Evolutionary conservation across 1,140 invertebrate genomes (phyloP), one percentile per base, ranked within the genome.

Genomic region (Melitaea cinxia): DNA sequence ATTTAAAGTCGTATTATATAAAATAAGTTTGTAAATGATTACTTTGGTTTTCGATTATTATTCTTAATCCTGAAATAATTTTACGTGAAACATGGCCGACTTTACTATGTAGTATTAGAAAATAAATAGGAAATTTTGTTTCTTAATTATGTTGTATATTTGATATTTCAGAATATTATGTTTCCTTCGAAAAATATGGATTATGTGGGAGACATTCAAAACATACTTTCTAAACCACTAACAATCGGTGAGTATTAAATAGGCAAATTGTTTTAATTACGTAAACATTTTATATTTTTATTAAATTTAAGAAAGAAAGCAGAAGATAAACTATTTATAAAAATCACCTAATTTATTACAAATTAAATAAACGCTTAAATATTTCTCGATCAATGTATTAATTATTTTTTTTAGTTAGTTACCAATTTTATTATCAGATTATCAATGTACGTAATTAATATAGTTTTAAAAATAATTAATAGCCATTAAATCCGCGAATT

Each of bases 211-310:
- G 80, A 85, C 69, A 75, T 85, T n/a, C 77, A 85, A 26, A 64
- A 78, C 30, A 50, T 83, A 33, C 82, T 77, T 21, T 73, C 71
- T 6, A 79, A 68, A 57, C 45, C 39, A 26, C 45, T 50, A 47
- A 68, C 70, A 78, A 79, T 76, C 68, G 76, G 83, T 85, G 53
- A 78, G 80, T n/a, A n/a, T n/a, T n/a, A n/a, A n/a, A n/a, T 68
- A 15, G 0, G 6, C 12, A 19, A 30, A 53, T 30, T 53, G 12
- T 52, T 14, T n/a, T n/a, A n/a, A n/a, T n/a, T n/a, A n/a, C n/a
- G n/a, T n/a, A n/a, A n/a, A n/a, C n/a, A n/a, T n/a, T n/a, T n/a
- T n/a, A n/a, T n/a, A n/a, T n/a, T n/a, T n/a, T n/a, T n/a, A n/a
- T n/a, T n/a, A n/a, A n/a, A n/a, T n/a, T n/a, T n/a, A n/a, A n/a